phyloP scores from a whole-genome alignment of 1,140 invertebrate species.

The Luehdorfia chinensis region DNA sequence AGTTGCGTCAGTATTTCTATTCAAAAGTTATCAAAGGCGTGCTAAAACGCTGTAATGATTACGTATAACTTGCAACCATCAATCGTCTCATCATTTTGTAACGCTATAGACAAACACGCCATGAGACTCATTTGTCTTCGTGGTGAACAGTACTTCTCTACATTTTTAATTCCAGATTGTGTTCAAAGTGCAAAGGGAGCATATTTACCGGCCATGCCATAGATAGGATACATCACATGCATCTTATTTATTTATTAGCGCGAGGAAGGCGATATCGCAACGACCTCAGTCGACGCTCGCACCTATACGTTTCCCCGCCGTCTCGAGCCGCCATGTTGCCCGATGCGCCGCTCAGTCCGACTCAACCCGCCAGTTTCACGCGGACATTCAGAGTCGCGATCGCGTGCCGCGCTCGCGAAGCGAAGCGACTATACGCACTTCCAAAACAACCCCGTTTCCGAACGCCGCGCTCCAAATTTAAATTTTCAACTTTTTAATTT shows the following conservation, averaged over 20 bases:
- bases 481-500: constrained; percentile 31
- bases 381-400: constrained; percentile 48
- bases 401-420: constrained; percentile 26
- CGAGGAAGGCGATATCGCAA: constrained; percentile 54
- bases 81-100: too few species aligned
- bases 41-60: too few species aligned
- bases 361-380: constrained; percentile 63
- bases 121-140: too few species aligned
- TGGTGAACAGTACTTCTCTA: too few species aligned
- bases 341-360: constrained; percentile 36
- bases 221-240: constrained; percentile 22
- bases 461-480: constrained; percentile 16
- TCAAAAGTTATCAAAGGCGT: too few species aligned
- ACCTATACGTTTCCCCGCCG: constrained; percentile 53
- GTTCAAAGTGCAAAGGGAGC: not conserved
- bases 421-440: constrained; percentile 31
- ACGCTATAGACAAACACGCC: too few species aligned
- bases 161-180: too few species aligned
- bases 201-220: not conserved
- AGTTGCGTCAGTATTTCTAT: too few species aligned
- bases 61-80: too few species aligned
- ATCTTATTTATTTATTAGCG: constrained; percentile 70
- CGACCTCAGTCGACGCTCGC: constrained; percentile 33
- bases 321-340: constrained; percentile 39
- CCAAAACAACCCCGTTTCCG: constrained; percentile 22